phyloP scores from a whole-genome alignment of 2,797 vertebrate species.

The Syndactyla subalaris region DNA sequence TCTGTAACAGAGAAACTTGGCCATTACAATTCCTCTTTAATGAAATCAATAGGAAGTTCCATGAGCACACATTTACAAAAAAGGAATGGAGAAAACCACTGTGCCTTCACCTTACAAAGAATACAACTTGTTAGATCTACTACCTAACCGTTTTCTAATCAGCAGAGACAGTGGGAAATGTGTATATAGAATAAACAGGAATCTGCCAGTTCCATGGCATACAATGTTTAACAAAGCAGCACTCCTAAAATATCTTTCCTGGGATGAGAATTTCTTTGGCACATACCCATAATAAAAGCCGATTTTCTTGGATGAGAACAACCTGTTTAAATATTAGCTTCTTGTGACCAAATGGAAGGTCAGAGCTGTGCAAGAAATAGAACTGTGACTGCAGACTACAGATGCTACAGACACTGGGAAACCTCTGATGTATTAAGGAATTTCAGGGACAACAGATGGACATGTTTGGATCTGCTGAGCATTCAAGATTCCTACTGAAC shows the following conservation, averaged over 20 bases:
- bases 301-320: background rate
- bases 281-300: background rate
- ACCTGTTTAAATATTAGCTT: conserved; percentile 5
- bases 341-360: conserved; percentile 18
- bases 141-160: background rate
- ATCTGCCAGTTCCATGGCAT: background rate
- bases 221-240: background rate
- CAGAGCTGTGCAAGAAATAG: conserved; percentile 26
- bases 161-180: background rate
- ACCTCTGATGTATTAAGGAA: conserved; percentile 43
- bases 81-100: background rate
- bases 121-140: background rate
- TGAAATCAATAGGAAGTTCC: background rate
- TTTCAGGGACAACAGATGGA: conserved; percentile 62
- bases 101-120: background rate
- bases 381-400: conserved; percentile 44
- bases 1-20: background rate
- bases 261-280: conserved; percentile 5
- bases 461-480: conserved; percentile 36
- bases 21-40: background rate
- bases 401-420: conserved; percentile 60
- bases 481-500: background rate
- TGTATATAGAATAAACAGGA: background rate
- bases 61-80: background rate
- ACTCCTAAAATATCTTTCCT: background rate